Evolutionary conservation across 2,113 vertebrate species (phyloP).

Genomic region (Dissostichus mawsoni): DNA sequence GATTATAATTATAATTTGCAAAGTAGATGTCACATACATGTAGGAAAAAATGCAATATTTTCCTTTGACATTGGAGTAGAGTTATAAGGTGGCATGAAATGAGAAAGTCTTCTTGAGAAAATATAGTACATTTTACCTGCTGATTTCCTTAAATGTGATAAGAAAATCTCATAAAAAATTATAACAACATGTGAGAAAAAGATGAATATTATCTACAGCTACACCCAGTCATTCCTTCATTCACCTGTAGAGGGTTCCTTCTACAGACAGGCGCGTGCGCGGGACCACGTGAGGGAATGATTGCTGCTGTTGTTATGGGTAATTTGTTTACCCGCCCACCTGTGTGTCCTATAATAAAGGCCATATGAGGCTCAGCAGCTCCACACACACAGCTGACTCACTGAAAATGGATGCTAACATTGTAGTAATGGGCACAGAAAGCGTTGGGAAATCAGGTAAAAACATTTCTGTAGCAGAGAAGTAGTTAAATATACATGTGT

Average conservation of each 20-base stretch:
- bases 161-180: background rate
- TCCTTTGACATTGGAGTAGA: background rate
- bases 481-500: background rate
- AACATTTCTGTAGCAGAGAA: background rate
- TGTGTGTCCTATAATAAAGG: conserved; percentile 32
- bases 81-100: background rate
- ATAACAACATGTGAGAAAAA: background rate
- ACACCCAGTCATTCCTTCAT: background rate
- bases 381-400: conserved; percentile 18
- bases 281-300: conserved; percentile 28
- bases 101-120: background rate
- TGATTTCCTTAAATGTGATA: background rate
- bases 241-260: background rate
- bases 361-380: conserved; percentile 3
- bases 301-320: background rate
- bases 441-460: conserved; percentile 89
- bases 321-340: conserved; percentile 52
- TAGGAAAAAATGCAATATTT: background rate
- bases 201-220: too few species aligned
- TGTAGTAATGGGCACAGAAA: conserved; percentile 86
- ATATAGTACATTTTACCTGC: background rate
- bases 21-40: background rate
- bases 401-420: conserved; percentile 85
- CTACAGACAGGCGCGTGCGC: background rate
- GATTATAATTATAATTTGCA: background rate